Base-by-base conservation (phyloP, 30 jellyfish, hydroid and myxozoan species). In the Aurelia sp. region DNA sequence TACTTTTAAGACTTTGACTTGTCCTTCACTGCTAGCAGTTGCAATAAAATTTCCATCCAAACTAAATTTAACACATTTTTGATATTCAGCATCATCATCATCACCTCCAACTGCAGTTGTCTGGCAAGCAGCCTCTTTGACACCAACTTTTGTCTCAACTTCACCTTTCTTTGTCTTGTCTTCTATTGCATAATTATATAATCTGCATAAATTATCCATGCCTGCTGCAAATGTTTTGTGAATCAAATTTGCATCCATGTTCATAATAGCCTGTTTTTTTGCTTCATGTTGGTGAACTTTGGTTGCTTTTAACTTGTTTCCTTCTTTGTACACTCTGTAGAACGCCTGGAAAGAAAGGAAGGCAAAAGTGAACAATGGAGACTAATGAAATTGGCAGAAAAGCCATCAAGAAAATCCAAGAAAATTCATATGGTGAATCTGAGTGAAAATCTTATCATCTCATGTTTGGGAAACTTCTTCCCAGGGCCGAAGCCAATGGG, bases 21-120 rank as follows among this genome's bases (percentile, higher is more conserved):
- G 76, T 27, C 98, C 98, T 47, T 88, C 93, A 73, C 95, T 85
- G 62, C 89, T 65, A 3, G 90, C 97, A 13, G 97, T 89, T 11
- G 84, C 91, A 31, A 93, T 27, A 19, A 88, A 72, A n/a, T 93
- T 76, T 16, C 88, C 85, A 76, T 93, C 98, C 41, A 85, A 78
- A 68, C 96, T 65, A 71, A 93, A 86, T 37, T 87, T 52, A 41
- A 93, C 96, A 71, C 95, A 82, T 62, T 88, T 93, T 72, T 93
- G 98, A 84, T 93, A 93, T 20, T 87, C 96, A 18, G 90, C 98
- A 91, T 91, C 96, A 79, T 91, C 98, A 80, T 69, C 87, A 74
- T 79, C 93, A 51, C 81, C 86, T 23, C 87, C 89, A 50, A 84
- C 70, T 21, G 90, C 91, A 17, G 91, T 71, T 13, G 82, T 60